A percentile compares a stretch with the other conserved stretches of the same genome.
These are phyloP conservation scores for Cuculus canorus DNA, from an alignment of 2,797 vertebrate genomes.

Conservation along the genomic window DNA sequence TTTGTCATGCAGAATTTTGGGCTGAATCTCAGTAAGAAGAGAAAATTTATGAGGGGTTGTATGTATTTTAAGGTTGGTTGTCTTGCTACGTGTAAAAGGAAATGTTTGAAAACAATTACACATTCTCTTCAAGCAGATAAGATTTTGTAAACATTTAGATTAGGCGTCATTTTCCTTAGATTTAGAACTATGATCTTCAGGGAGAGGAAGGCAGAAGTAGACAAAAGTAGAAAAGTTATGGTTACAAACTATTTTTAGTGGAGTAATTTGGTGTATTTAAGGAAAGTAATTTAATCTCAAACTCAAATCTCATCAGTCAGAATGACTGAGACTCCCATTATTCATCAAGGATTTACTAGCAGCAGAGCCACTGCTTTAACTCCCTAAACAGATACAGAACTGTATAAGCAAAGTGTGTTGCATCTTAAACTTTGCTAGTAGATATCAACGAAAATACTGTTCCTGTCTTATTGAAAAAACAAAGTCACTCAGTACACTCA, in stretches of 20 bases:
- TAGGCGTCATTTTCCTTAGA: not conserved
- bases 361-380: not conserved
- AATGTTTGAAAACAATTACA: not conserved
- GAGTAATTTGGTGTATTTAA: not conserved
- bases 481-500: not conserved
- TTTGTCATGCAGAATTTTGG: not conserved
- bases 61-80: not conserved
- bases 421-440: not conserved
- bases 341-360: not conserved
- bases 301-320: not conserved
- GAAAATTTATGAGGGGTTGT: not conserved
- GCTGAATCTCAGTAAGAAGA: not conserved
- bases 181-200: not conserved
- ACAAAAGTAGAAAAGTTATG: not conserved
- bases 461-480: not conserved
- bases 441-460: not conserved
- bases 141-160: not conserved
- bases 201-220: not conserved
- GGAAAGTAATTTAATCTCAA: conserved; percentile 10
- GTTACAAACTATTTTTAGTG: not conserved
- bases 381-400: not conserved
- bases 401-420: not conserved
- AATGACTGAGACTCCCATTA: not conserved
- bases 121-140: not conserved
- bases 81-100: not conserved